Base-by-base conservation (phyloP, 2,113 vertebrate species). In the Sialia sialis region DNA sequence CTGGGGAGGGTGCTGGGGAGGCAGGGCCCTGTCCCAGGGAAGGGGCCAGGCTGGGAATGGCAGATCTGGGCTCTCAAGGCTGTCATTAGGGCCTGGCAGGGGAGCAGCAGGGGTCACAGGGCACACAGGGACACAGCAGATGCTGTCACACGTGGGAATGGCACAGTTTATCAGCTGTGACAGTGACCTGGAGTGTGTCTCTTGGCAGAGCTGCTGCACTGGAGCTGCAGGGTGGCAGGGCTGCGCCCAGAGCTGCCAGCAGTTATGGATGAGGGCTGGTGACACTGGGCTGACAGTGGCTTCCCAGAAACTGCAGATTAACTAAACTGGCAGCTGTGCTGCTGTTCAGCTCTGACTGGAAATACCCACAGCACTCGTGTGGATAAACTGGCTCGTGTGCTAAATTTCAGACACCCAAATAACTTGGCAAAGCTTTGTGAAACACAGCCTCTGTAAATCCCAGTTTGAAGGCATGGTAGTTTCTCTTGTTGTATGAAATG, bases 101-200 rank as follows among this genome's bases (percentile, higher is more conserved):
- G 1, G 13, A 43, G 30, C 55, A 49, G 52, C 70, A 51, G 68
- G 27, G n/a, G 52, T 25, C 77, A 10, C 32, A 2, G 15, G 27
- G 41, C 4, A 6, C 32, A 5, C 1, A 0, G 8, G 52, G 12
- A 8, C 6, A 34, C 9, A 48, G 41, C 23, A 7, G 7, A 4
- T 74, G 0, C 0, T 22, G 3, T 32, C 55, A 8, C 6, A 0
- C 43, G 3, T 11, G 18, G 30, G 39, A 72, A 55, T 26, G 13
- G 51, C 21, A 4, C 13, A 16, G 36, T 72, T 3, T 34, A 1
- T 55, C 23, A 20, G 39, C 15, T 39, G 13, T 26, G 4, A 18
- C 26, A 64, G 11, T 3, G 11, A 20, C 21, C 34, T 17, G 67
- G 22, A 30, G 78, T 75, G 0, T 29, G 44, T 94, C 41, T 44